These are phyloP conservation scores for Drosophila nasuta DNA, from an alignment of 1,140 invertebrate genomes.

Conservation along the genomic window DNA sequence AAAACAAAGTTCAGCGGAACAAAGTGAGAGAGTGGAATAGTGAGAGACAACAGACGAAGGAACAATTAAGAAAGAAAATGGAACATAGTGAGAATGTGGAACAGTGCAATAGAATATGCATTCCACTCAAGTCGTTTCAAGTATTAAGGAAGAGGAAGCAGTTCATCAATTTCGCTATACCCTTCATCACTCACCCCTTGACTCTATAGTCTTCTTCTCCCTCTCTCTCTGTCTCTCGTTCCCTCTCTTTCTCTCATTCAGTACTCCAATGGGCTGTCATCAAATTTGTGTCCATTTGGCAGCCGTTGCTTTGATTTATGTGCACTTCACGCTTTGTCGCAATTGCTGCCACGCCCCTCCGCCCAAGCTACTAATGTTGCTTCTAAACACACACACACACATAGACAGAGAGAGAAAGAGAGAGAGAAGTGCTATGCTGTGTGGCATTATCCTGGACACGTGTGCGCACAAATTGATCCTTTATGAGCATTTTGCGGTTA, in stretches of 20 bases:
- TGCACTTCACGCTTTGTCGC: conserved; percentile 64
- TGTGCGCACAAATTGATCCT: conserved; percentile 82
- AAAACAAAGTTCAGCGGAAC: too few relatives aligned
- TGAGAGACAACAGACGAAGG: background rate
- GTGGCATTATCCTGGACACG: conserved; percentile 73
- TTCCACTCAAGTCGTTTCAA: too few relatives aligned
- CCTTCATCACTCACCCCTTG: background rate
- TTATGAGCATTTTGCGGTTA: conserved; percentile 83
- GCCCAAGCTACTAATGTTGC: background rate
- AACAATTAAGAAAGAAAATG: background rate
- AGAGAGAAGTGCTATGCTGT: background rate
- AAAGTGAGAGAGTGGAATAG: too few relatives aligned
- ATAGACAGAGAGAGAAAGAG: background rate
- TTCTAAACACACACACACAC: background rate
- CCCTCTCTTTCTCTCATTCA: too few relatives aligned
- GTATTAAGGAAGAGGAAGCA: too few relatives aligned
- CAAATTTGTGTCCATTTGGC: conserved; percentile 59
- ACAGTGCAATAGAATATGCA: too few relatives aligned
- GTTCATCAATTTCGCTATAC: too few relatives aligned
- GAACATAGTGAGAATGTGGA: too few relatives aligned
- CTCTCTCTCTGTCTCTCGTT: too few relatives aligned
- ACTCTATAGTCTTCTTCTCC: too few relatives aligned
- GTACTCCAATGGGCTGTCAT: conserved; percentile 39
- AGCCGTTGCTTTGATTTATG: conserved; percentile 73
- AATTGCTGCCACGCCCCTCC: conserved; percentile 15